Percentiles rank a stretch among this genome's conserved stretches.
Conservation (phyloP, 2,113 vertebrate species). For the Eublepharis macularius region DNA sequence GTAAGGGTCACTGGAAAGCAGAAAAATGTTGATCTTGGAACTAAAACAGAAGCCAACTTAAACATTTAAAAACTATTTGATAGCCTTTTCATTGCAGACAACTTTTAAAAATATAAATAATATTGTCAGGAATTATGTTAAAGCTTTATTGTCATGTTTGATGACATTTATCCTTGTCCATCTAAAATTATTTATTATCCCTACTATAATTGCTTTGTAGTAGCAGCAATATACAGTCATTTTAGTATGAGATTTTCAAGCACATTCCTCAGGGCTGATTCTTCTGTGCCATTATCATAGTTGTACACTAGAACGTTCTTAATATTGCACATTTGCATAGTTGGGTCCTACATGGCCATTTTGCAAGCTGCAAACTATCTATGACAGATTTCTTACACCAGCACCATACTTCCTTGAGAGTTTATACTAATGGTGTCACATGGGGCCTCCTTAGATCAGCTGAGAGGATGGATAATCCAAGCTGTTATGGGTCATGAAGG, state of each 20-base stretch:
- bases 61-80: conserved; percentile 33
- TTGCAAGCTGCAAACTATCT: neutral
- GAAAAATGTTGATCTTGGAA: neutral
- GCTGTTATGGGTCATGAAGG: no score
- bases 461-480: no score
- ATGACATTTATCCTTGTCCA: neutral
- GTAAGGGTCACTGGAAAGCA: neutral
- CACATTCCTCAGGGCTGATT: neutral
- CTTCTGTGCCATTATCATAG: no score
- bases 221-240: neutral
- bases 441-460: neutral
- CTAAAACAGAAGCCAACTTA: conserved; percentile 24
- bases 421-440: neutral
- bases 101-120: neutral
- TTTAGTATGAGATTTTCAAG: neutral
- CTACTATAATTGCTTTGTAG: neutral
- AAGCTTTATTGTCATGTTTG: conserved; percentile 6
- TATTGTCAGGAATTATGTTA: conserved; percentile 4
- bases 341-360: neutral
- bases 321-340: neutral
- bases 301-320: neutral
- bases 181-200: neutral
- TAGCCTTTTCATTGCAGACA: conserved; percentile 11
- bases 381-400: neutral
- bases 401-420: neutral